Percentiles rank a stretch among this genome's conserved stretches.
Evolutionary conservation across 1,140 invertebrate species (phyloP).

Genomic region (Cotesia chilonis): DNA sequence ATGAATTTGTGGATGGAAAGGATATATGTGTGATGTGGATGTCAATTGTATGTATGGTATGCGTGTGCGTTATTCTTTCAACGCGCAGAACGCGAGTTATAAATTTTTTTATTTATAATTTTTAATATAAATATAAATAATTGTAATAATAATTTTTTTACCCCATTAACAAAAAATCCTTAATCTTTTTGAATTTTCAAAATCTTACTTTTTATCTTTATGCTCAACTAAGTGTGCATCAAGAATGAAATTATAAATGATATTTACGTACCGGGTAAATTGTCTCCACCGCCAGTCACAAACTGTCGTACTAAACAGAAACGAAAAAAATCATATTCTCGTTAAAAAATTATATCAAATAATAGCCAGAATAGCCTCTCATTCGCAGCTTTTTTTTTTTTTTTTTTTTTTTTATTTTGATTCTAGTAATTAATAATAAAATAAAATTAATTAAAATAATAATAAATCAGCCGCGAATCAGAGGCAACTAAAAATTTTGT

Average conservation of each 20-base stretch:
- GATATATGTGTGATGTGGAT: conserved; percentile 9
- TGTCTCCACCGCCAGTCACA: conserved; percentile 76
- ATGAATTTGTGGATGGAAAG: background rate
- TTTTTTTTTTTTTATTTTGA: conserved; percentile 17
- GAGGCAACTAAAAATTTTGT: conserved; percentile 48
- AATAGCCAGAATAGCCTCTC: conserved; percentile 43
- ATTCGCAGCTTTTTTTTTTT: conserved; percentile 27
- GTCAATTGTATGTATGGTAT: conserved; percentile 5
- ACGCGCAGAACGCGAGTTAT: background rate
- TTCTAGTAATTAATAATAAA: conserved; percentile 31
- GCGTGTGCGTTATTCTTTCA: background rate
- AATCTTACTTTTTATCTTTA: conserved; percentile 5
- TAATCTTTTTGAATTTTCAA: conserved; percentile 3
- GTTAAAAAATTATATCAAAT: conserved; percentile 54
- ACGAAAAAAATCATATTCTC: conserved; percentile 68
- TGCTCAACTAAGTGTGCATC: conserved; percentile 37
- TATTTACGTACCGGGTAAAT: conserved; percentile 76
- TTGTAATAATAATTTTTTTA: background rate
- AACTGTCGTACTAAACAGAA: conserved; percentile 77
- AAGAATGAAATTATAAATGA: conserved; percentile 62
- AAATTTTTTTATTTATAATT: too few species aligned
- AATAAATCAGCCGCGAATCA: conserved; percentile 48
- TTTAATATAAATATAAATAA: background rate
- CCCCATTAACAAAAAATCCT: conserved; percentile 20
- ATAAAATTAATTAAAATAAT: conserved; percentile 25